Percentiles rank a stretch among this genome's conserved stretches.
Conservation (phyloP, 2,797 vertebrate genomes). For the Botia kubotai region DNA sequence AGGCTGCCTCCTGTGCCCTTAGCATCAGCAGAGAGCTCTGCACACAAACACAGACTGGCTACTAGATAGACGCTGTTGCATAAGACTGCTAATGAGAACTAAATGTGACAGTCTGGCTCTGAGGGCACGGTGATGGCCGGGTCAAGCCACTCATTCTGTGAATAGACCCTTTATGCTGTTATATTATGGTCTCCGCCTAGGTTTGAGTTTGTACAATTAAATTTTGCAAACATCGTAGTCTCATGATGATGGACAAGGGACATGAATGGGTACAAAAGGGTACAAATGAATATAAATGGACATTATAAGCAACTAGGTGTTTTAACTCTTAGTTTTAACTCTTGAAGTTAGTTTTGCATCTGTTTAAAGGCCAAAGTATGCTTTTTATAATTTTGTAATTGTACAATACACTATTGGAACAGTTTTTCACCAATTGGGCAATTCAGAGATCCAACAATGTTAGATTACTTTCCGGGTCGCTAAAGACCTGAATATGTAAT, state of each 20-base stretch:
- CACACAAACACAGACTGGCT: conserved; percentile 24
- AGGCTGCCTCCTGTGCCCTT: conserved; percentile 15
- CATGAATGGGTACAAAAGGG: not conserved
- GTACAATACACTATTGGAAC: too few relatives aligned
- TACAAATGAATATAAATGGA: not conserved
- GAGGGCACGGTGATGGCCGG: conserved; percentile 12
- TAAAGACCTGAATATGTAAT: too few relatives aligned
- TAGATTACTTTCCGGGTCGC: too few relatives aligned
- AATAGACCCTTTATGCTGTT: conserved; percentile 12
- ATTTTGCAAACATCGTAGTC: not conserved
- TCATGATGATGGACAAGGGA: not conserved
- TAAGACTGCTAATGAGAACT: conserved; percentile 42
- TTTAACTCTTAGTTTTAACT: too few relatives aligned
- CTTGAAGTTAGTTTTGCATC: too few relatives aligned
- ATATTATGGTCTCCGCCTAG: not conserved
- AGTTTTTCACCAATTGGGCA: too few relatives aligned
- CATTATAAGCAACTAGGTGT: too few relatives aligned
- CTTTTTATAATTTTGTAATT: too few relatives aligned
- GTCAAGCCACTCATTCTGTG: conserved; percentile 10
- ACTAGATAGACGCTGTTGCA: conserved; percentile 35
- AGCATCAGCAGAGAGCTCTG: conserved; percentile 17
- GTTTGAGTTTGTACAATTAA: not conserved
- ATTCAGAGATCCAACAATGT: too few relatives aligned
- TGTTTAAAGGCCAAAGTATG: too few relatives aligned
- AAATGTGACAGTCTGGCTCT: conserved; percentile 33